Evolutionary conservation across 2,797 vertebrate genomes (phyloP).

Genomic region (Distichodus sexfasciatus): DNA sequence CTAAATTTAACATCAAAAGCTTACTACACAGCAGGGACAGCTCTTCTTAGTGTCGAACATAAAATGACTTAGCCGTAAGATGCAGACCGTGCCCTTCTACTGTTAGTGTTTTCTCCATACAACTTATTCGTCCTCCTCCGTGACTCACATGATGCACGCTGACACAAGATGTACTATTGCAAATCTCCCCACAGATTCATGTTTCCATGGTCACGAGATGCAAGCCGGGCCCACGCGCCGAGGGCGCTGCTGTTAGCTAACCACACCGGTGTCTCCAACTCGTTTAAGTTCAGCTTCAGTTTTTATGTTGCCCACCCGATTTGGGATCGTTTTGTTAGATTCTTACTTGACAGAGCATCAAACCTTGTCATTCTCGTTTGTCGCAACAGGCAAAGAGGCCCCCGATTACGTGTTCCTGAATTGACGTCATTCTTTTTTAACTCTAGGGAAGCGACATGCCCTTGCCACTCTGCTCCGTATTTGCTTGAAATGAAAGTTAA

Average conservation of each 20-base stretch:
- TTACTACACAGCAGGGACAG: too few relatives aligned
- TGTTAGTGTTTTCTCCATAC: constrained; percentile 5
- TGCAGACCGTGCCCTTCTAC: not conserved
- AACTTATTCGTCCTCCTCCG: constrained; percentile 14
- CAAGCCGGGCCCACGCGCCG: constrained; percentile 23
- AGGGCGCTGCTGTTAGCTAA: constrained; percentile 9
- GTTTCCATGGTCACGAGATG: constrained; percentile 47
- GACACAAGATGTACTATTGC: not conserved
- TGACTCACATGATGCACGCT: constrained; percentile 1
- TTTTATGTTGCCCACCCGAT: not conserved
- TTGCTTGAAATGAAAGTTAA: too few relatives aligned
- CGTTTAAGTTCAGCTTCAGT: not conserved
- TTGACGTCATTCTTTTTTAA: too few relatives aligned
- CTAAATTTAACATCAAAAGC: too few relatives aligned
- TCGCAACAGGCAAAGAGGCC: too few relatives aligned
- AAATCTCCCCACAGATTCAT: constrained; percentile 21
- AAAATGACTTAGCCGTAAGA: not conserved
- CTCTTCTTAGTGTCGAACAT: not conserved
- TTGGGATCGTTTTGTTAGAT: not conserved
- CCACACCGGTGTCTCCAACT: constrained; percentile 6
- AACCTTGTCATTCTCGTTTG: too few relatives aligned
- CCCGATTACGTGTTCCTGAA: too few relatives aligned
- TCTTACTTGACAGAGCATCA: not conserved
- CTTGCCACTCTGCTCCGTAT: too few relatives aligned
- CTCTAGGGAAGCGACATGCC: too few relatives aligned